Evolutionary conservation across 2,888 invertebrate genomes (phyloP).

Genomic region (Zootermopsis nevadensis): DNA sequence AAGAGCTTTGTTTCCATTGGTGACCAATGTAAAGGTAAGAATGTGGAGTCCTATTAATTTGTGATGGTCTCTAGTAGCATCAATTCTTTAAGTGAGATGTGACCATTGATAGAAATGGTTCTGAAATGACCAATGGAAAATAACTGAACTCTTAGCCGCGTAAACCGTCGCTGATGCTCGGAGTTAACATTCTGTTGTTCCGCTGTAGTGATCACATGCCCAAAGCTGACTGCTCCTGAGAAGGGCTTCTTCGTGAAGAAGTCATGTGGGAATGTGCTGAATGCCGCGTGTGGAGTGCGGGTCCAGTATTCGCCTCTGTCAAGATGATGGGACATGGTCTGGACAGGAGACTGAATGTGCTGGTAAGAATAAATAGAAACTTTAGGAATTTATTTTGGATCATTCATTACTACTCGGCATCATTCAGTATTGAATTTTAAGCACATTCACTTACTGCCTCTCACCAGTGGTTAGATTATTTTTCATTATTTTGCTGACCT

Average conservation of each 20-base stretch:
- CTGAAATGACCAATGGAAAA: not conserved
- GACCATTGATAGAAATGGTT: too few species aligned
- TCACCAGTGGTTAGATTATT: too few species aligned
- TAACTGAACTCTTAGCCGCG: not conserved
- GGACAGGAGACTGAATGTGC: constrained; percentile 72
- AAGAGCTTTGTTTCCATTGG: constrained; percentile 68
- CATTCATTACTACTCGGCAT: too few species aligned
- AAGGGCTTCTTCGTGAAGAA: constrained; percentile 76
- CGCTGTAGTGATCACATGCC: constrained; percentile 69
- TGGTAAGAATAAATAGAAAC: constrained; percentile 61
- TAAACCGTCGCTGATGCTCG: not conserved
- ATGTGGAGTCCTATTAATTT: too few species aligned
- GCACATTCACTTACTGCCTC: too few species aligned
- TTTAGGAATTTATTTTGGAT: too few species aligned
- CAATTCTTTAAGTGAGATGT: too few species aligned
- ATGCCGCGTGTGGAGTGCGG: constrained; percentile 76
- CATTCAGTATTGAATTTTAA: too few species aligned
- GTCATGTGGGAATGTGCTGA: constrained; percentile 72
- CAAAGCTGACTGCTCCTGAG: constrained; percentile 68
- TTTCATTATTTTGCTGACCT: too few species aligned
- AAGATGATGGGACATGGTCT: constrained; percentile 74
- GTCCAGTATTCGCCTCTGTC: constrained; percentile 72
- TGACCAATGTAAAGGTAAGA: constrained; percentile 69
- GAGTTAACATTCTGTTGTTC: not conserved
- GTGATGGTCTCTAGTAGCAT: too few species aligned